A percentile compares a stretch with the other conserved stretches of the same genome.
Evolutionary conservation across 1,140 invertebrate species (phyloP).

Genomic region (Ceratina calcarata): DNA sequence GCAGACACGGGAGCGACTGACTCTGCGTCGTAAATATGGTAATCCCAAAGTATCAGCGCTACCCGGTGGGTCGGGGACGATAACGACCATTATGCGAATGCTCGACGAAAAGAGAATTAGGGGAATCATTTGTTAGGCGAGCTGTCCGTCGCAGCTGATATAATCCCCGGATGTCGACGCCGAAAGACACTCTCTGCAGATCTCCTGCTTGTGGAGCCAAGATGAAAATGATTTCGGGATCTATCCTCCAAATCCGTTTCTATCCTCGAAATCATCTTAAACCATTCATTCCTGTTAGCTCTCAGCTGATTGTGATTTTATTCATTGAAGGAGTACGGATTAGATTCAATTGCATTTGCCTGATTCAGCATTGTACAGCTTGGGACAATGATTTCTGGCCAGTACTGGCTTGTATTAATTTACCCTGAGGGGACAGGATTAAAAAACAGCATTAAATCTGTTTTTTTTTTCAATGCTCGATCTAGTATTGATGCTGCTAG

Average conservation of each 20-base stretch:
- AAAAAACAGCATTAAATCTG: too few species aligned
- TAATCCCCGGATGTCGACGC: constrained; percentile 52
- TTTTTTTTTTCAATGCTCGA: too few species aligned
- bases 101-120: constrained; percentile 75
- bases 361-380: too few species aligned
- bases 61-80: constrained; percentile 71
- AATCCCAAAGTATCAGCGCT: constrained; percentile 75
- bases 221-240: constrained; percentile 11
- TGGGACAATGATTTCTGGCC: too few species aligned
- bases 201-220: constrained; percentile 21
- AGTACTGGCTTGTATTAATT: too few species aligned
- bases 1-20: constrained; percentile 13
- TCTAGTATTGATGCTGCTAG: too few species aligned
- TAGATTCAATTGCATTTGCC: too few species aligned
- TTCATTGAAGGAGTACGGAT: too few species aligned
- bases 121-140: constrained; percentile 77
- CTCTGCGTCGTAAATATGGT: constrained; percentile 74
- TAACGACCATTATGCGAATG: constrained; percentile 77
- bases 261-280: not conserved
- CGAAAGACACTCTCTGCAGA: constrained; percentile 49
- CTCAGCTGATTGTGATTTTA: not conserved
- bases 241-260: constrained; percentile 31
- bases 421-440: too few species aligned
- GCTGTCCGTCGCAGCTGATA: constrained; percentile 76
- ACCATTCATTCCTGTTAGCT: too few species aligned